phyloP scores from a whole-genome alignment of 2,888 invertebrate genomes.

The Lycophotia porphyrea region DNA sequence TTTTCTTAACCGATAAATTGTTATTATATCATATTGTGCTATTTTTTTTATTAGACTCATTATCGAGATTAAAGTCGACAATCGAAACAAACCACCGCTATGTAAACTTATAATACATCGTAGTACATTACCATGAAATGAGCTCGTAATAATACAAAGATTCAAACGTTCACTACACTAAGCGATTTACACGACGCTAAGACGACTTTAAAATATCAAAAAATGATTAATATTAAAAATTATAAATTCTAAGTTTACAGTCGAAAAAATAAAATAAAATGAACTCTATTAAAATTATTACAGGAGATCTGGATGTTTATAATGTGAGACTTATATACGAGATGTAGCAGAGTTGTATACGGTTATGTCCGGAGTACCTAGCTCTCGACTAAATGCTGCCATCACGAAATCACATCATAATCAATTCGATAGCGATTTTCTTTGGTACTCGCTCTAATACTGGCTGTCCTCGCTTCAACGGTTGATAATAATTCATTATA shows the following conservation, averaged over 20 bases:
- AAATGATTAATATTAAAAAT: conserved; percentile 65
- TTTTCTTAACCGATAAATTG: conserved; percentile 79
- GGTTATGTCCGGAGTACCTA: conserved; percentile 51
- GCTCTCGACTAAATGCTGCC: conserved; percentile 65
- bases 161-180: conserved; percentile 74
- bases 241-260: conserved; percentile 64
- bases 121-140: conserved; percentile 75
- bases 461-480: conserved; percentile 18
- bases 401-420: conserved; percentile 66
- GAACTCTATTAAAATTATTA: conserved; percentile 69
- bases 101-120: conserved; percentile 71
- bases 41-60: conserved; percentile 66
- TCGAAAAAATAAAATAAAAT: conserved; percentile 65
- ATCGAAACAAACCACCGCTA: conserved; percentile 69
- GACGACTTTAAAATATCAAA: conserved; percentile 72
- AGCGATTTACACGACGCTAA: conserved; percentile 80
- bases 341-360: conserved; percentile 49
- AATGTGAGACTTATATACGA: conserved; percentile 62
- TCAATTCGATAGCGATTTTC: conserved; percentile 38
- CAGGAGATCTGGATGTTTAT: conserved; percentile 72
- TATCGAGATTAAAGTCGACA: conserved; percentile 64
- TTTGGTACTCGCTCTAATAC: conserved; percentile 24
- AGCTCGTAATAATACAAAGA: conserved; percentile 73
- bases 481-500: conserved; percentile 1
- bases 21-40: conserved; percentile 79